Conservation (phyloP, 2,888 invertebrate species). For the Masnerella sp. region DNA sequence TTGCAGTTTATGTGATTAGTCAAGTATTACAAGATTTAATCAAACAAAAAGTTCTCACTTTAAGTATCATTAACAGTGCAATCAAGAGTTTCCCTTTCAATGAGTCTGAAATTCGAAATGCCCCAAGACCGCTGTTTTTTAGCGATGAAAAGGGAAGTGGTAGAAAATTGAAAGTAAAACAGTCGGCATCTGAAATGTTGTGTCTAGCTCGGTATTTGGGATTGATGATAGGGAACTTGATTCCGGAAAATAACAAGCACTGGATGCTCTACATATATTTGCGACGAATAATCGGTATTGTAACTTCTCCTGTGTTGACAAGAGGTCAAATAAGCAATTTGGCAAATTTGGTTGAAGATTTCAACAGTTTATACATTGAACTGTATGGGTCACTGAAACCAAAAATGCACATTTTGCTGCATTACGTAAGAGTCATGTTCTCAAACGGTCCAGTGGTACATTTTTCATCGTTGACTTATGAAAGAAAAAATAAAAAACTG, state of each 20-base stretch:
- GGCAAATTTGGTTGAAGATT: slow-evolving; percentile 8
- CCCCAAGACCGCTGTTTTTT: slow-evolving; percentile 37
- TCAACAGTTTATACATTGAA: slow-evolving; percentile 28
- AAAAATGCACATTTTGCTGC: slow-evolving; percentile 30
- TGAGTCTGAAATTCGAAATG: slow-evolving; percentile 7
- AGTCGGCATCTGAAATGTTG: slow-evolving; percentile 4
- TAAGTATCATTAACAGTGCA: slow-evolving; percentile 1
- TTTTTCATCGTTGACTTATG: slow-evolving; percentile 38
- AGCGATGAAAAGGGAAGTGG: slow-evolving; percentile 29
- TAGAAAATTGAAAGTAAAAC: slow-evolving; percentile 30
- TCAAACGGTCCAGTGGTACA: slow-evolving; percentile 36
- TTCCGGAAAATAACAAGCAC: slow-evolving; percentile 7
- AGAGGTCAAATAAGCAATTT: neutral
- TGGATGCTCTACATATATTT: slow-evolving; percentile 2
- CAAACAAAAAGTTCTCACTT: neutral
- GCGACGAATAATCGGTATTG: neutral
- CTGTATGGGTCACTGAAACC: slow-evolving; percentile 34
- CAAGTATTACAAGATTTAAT: neutral
- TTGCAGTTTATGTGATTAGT: neutral
- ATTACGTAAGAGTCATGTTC: slow-evolving; percentile 36
- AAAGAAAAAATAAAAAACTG: slow-evolving; percentile 37
- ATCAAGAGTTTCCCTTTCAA: slow-evolving; percentile 5
- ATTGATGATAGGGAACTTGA: neutral
- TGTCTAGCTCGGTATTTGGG: neutral
- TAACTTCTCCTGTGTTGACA: neutral